phyloP scores from a whole-genome alignment of 1,140 invertebrate genomes.

The Paraescarpia echinospica region DNA sequence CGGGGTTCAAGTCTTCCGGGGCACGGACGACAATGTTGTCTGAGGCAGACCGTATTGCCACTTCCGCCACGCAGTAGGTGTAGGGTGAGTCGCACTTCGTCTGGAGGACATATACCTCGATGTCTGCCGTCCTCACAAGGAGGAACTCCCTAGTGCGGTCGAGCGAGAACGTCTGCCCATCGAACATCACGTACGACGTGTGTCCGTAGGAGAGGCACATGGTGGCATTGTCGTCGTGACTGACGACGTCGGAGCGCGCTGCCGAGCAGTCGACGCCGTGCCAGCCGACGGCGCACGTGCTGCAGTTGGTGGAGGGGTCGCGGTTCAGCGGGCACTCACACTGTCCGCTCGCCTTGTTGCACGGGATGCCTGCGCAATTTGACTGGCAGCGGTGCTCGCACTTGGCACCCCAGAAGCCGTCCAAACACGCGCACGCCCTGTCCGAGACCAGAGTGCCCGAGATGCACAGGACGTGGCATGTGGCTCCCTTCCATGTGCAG shows the following conservation, averaged over 20 bases:
- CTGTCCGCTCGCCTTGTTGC: constrained; percentile 26
- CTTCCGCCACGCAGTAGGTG: constrained; percentile 26
- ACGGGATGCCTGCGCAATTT: constrained; percentile 32
- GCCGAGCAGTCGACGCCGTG: constrained; percentile 34
- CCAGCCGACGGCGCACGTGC: constrained; percentile 32
- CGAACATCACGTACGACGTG: constrained; percentile 36
- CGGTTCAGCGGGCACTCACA: constrained; percentile 34
- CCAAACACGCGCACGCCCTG: constrained; percentile 28
- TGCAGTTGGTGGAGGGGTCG: constrained; percentile 27
- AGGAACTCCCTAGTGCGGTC: constrained; percentile 32
- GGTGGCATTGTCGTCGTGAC: constrained; percentile 10
- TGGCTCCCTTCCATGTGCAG: constrained; percentile 31
- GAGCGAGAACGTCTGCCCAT: constrained; percentile 34
- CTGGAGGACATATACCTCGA: not conserved
- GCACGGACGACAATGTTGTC: constrained; percentile 33
- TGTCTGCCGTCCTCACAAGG: not conserved
- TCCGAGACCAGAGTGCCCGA: constrained; percentile 26
- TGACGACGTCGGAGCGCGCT: constrained; percentile 7
- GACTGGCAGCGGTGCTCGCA: constrained; percentile 34
- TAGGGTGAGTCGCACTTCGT: not conserved
- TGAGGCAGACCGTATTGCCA: constrained; percentile 28
- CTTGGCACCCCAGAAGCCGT: constrained; percentile 33
- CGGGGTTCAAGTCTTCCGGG: not conserved
- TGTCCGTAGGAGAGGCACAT: constrained; percentile 33
- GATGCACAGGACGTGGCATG: constrained; percentile 31